Base-by-base conservation (phyloP, 2,888 invertebrate genomes). In the Thymelicus lineola region DNA sequence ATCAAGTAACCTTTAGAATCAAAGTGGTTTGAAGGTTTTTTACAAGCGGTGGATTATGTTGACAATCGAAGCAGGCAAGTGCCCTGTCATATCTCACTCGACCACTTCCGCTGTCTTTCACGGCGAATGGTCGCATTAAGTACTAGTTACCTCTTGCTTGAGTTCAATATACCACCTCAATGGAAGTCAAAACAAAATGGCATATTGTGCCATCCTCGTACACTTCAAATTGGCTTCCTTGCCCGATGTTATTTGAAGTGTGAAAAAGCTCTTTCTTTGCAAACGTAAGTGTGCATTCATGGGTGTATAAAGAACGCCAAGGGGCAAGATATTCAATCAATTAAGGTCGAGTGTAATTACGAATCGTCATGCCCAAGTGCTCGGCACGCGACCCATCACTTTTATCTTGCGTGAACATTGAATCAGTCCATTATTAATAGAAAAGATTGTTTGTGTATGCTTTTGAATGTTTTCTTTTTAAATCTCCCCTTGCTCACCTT, bases 61-160 rank as follows among this genome's bases (percentile, higher is more conserved):
- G 59, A 60, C 48, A 48, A 1, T 62, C 48, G 70, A 64, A 48
- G 57, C 66, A 72, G 75, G 71, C 71, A 70, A 74, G 71, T 72
- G 61, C 73, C 69, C 71, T 72, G 72, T 70, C 75, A 78, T 78
- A 77, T 78, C 76, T 76, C 76, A 76, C 77, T 72, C 61, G 65
- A 65, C 65, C 73, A 74, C 75, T 76, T 76, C 77, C 77, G 77
- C 71, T 73, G 75, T 17, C 65, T 70, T 76, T 74, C 73, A 77
- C 75, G 76, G 70, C 73, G 71, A 70, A 62, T 76, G 77, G 74
- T 70, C 72, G 58, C 50, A 66, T 70, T 78, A 77, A 78, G 72
- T 76, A 74, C 75, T 71, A 71, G 28, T 28, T 28, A 28, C 3
- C 68, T 65, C 36, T 38, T 48, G n/a, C 38, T 50, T 28, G 10